Evolutionary conservation across 2,113 vertebrate genomes (phyloP).

Genomic region (Cepphus grylle): DNA sequence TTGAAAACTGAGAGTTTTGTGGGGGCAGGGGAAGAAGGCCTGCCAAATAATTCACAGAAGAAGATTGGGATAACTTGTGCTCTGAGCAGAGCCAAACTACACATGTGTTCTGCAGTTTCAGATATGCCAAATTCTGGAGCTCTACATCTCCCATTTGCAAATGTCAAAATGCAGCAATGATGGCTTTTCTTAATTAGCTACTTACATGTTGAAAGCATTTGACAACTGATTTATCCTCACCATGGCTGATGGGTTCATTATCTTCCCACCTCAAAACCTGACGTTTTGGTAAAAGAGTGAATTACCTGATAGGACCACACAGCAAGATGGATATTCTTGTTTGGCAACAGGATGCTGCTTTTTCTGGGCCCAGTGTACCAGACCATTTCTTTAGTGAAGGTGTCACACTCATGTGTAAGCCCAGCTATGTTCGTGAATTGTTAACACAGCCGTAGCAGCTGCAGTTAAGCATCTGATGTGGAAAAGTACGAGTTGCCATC

Average conservation of each 20-base stretch:
- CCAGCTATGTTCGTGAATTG: not conserved
- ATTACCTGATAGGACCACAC: not conserved
- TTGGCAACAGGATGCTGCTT: not conserved
- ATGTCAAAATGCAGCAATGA: not conserved
- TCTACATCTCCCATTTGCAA: not conserved
- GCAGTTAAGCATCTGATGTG: not conserved
- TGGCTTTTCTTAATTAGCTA: not conserved
- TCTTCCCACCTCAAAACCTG: not conserved
- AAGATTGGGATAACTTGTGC: not conserved
- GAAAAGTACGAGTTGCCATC: not conserved
- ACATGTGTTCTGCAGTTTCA: not conserved
- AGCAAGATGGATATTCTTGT: not conserved
- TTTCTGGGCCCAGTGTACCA: not conserved
- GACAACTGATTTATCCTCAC: not conserved
- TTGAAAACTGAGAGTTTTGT: slow-evolving; percentile 9
- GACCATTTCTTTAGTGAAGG: not conserved
- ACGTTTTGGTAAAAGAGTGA: not conserved
- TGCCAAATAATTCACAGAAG: slow-evolving; percentile 22
- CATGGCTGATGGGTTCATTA: not conserved
- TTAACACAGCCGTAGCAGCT: not conserved
- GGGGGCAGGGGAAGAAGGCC: not conserved
- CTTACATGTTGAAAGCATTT: not conserved
- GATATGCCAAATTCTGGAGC: not conserved
- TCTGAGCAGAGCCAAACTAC: slow-evolving; percentile 13
- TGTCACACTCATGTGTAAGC: not conserved